These are phyloP conservation scores for Pangasius krempfi DNA, from an alignment of 2,797 vertebrate genomes.

Conservation along the genomic window DNA sequence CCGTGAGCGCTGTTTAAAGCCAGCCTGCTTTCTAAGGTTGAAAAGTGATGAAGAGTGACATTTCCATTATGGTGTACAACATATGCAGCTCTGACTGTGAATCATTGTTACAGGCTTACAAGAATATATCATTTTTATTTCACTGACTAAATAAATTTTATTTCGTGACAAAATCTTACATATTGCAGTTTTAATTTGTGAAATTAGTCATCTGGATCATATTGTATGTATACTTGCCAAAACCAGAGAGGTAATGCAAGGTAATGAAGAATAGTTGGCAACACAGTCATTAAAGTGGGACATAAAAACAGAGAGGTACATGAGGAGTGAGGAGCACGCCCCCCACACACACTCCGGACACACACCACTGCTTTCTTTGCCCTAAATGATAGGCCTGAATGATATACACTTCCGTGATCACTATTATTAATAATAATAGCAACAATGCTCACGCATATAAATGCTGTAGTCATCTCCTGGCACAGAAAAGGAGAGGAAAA, in stretches of 20 bases:
- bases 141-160: neutral
- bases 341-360: conserved; percentile 29
- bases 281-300: neutral
- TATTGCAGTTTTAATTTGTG: neutral
- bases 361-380: conserved; percentile 35
- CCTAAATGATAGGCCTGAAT: conserved; percentile 40
- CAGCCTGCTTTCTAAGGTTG: neutral
- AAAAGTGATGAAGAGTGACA: neutral
- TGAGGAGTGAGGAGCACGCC: conserved; percentile 6
- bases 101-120: neutral
- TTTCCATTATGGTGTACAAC: neutral
- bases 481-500: conserved; percentile 51
- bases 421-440: conserved; percentile 56
- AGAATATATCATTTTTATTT: neutral
- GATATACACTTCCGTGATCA: conserved; percentile 38
- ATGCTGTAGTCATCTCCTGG: conserved; percentile 50
- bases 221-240: neutral
- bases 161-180: neutral
- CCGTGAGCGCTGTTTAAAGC: neutral
- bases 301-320: neutral
- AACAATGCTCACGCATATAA: conserved; percentile 31
- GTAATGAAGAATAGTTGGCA: conserved; percentile 1
- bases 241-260: neutral
- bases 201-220: neutral
- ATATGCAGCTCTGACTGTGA: neutral